Evolutionary conservation across 1,140 invertebrate species (phyloP).

Genomic region (Aphidius ervi): DNA sequence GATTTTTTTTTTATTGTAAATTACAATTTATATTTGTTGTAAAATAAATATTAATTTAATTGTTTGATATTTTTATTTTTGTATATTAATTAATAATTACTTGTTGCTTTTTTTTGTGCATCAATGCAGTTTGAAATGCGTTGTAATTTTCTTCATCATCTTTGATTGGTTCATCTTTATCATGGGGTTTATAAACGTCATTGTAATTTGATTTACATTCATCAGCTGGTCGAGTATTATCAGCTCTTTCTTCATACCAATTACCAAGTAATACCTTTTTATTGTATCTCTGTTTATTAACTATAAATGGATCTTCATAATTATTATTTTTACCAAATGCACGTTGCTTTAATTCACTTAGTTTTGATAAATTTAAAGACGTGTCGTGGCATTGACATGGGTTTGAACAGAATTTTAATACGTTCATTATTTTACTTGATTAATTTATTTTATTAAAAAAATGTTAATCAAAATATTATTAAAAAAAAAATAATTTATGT

Average conservation of each 20-base stretch:
- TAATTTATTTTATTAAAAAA: too few species aligned
- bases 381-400: too few species aligned
- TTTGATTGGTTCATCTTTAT: constrained; percentile 12
- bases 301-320: constrained; percentile 6
- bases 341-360: too few species aligned
- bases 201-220: constrained; percentile 28
- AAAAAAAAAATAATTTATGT: too few species aligned
- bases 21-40: background rate
- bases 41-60: constrained; percentile 7
- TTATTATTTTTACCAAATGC: constrained; percentile 3
- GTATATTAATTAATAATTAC: background rate
- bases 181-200: constrained; percentile 18
- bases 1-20: constrained; percentile 1
- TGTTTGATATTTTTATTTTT: background rate
- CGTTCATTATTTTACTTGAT: too few species aligned
- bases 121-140: background rate
- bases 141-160: background rate
- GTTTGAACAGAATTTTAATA: too few species aligned
- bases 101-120: constrained; percentile 5
- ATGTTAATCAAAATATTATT: too few species aligned
- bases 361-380: too few species aligned
- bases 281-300: constrained; percentile 22
- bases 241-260: constrained; percentile 28
- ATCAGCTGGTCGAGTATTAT: constrained; percentile 3
- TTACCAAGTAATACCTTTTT: constrained; percentile 29